Conservation (phyloP, 1,140 invertebrate genomes). For the Drosophila tristis region DNA sequence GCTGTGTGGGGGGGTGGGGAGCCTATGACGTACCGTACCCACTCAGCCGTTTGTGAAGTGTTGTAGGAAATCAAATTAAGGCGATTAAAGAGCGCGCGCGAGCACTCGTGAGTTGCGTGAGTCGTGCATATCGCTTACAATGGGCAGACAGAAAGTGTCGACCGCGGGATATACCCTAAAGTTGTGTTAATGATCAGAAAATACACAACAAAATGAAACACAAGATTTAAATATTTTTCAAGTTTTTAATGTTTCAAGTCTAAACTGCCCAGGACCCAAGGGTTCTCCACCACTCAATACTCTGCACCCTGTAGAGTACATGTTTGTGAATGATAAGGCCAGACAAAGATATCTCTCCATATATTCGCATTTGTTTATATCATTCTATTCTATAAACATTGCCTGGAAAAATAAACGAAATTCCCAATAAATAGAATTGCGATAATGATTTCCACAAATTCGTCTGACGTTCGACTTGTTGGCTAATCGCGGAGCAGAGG, state of each 20-base stretch:
- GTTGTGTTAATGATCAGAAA: too few relatives aligned
- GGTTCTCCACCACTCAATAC: too few relatives aligned
- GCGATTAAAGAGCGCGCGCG: slow-evolving; percentile 57
- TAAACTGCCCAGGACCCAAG: neutral
- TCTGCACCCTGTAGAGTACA: too few relatives aligned
- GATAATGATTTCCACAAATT: slow-evolving; percentile 13
- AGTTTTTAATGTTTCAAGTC: neutral
- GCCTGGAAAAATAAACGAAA: slow-evolving; percentile 37
- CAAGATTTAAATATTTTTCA: too few relatives aligned
- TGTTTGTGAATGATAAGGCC: too few relatives aligned
- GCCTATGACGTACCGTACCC: slow-evolving; percentile 49
- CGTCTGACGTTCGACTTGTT: slow-evolving; percentile 15
- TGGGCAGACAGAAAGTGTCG: neutral
- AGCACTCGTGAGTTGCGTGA: slow-evolving; percentile 21
- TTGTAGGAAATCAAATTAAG: slow-evolving; percentile 76
- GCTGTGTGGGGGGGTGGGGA: neutral
- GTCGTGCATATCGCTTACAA: slow-evolving; percentile 25
- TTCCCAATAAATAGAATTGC: slow-evolving; percentile 39
- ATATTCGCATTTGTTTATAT: too few relatives aligned
- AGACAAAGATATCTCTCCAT: too few relatives aligned
- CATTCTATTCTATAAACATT: slow-evolving; percentile 8
- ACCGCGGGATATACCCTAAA: neutral
- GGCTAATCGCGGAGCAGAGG: slow-evolving; percentile 11
- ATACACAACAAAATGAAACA: too few relatives aligned
- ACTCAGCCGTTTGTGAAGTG: slow-evolving; percentile 59